Evolutionary conservation across 2,113 vertebrate genomes (phyloP).

Genomic region (Tupaia chinensis): DNA sequence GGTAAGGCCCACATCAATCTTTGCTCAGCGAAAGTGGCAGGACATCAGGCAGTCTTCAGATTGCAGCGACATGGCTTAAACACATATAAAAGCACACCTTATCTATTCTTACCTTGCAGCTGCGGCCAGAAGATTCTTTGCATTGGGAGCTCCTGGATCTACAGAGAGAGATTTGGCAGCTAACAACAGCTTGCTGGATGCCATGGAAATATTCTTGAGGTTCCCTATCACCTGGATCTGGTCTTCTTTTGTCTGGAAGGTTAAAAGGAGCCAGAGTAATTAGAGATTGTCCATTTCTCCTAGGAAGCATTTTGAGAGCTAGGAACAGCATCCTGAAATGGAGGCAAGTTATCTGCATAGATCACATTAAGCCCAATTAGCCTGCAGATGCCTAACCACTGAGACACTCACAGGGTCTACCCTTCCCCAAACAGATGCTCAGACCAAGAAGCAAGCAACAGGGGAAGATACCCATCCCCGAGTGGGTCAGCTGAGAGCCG

Average conservation of each 20-base stretch:
- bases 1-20: not conserved
- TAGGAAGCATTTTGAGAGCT: not conserved
- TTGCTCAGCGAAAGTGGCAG: not conserved
- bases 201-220: conserved; percentile 99
- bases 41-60: not conserved
- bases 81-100: not conserved
- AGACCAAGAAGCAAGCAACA: not conserved
- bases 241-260: conserved; percentile 96
- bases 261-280: conserved; percentile 57
- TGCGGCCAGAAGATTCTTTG: conserved; percentile 97
- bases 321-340: not conserved
- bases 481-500: conserved; percentile 64
- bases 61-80: not conserved
- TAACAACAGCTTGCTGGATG: conserved; percentile 97
- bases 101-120: conserved; percentile 93
- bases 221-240: conserved; percentile 99
- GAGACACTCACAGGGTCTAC: not conserved
- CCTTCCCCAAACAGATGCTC: conserved; percentile 66
- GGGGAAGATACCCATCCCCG: conserved; percentile 45
- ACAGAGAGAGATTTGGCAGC: conserved; percentile 99
- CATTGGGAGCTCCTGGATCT: conserved; percentile 97
- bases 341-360: not conserved
- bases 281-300: not conserved
- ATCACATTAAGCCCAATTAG: not conserved
- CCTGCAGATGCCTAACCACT: not conserved